Conservation (phyloP, 2,888 invertebrate species). For the Helobdella robusta region DNA sequence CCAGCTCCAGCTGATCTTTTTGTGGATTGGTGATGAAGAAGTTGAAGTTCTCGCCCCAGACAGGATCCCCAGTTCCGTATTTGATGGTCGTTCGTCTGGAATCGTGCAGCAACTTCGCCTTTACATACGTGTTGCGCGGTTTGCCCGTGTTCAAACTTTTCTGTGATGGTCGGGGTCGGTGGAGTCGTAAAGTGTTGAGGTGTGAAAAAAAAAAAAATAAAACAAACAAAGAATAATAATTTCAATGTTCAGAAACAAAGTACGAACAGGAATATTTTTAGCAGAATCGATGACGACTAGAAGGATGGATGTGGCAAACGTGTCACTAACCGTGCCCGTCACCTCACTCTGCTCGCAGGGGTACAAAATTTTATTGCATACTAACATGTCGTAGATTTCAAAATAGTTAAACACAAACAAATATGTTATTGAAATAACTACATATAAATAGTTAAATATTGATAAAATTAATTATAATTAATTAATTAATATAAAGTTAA, state of each 20-base stretch:
- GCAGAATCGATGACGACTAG: constrained; percentile 85
- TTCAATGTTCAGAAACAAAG: not conserved
- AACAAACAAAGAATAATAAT: not conserved
- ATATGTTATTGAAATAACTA: no score
- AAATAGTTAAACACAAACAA: no score
- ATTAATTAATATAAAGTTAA: no score
- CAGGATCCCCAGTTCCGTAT: constrained; percentile 69
- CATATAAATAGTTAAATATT: no score
- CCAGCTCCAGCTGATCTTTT: constrained; percentile 72
- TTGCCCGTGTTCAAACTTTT: constrained; percentile 23
- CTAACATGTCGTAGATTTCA: no score
- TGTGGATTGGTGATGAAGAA: constrained; percentile 86
- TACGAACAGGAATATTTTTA: constrained; percentile 74
- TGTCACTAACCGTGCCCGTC: constrained; percentile 31
- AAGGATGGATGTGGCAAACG: constrained; percentile 54
- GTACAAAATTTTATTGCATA: no score
- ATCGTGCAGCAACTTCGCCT: constrained; percentile 62
- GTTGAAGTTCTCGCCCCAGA: constrained; percentile 88
- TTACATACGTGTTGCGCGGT: constrained; percentile 59
- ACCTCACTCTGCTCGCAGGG: not conserved
- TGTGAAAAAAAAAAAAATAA: not conserved
- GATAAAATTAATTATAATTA: no score
- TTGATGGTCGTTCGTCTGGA: constrained; percentile 40
- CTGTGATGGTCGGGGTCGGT: constrained; percentile 57
- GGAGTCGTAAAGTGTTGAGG: not conserved